These are phyloP conservation scores for Rhagoletis pomonella DNA, from an alignment of 1,140 invertebrate species.

Conservation along the genomic window DNA sequence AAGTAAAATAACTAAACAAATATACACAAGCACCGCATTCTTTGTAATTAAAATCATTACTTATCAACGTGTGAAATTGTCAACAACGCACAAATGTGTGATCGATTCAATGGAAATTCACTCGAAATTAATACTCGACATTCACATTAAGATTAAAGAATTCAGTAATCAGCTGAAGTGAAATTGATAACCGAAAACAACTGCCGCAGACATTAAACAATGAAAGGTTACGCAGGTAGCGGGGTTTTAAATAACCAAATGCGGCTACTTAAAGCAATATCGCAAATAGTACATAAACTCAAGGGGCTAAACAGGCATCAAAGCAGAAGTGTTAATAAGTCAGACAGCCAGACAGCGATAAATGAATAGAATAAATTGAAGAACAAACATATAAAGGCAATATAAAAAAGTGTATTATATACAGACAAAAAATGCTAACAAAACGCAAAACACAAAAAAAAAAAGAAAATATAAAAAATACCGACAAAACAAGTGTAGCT, in stretches of 20 bases:
- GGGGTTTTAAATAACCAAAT: no score
- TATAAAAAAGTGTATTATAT: neutral
- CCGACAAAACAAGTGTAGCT: neutral
- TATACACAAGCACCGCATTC: no score
- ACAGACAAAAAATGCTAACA: neutral
- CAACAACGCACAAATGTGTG: no score
- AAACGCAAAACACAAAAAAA: neutral
- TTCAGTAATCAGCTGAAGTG: neutral
- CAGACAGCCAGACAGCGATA: neutral
- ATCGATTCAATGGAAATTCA: no score
- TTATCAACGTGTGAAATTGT: no score
- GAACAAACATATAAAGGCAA: neutral
- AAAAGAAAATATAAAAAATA: slow-evolving; percentile 1
- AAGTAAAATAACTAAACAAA: no score
- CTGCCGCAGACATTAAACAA: neutral
- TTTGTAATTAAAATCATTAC: no score
- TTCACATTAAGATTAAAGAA: neutral
- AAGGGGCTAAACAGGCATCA: neutral
- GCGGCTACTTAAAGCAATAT: slow-evolving; percentile 3
- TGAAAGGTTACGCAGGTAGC: neutral
- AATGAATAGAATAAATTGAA: neutral
- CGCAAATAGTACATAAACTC: no score
- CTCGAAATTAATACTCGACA: neutral
- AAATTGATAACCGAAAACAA: neutral
- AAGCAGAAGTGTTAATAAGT: neutral